phyloP scores from a whole-genome alignment of 2,113 vertebrate genomes.

The Phaethon lepturus region DNA sequence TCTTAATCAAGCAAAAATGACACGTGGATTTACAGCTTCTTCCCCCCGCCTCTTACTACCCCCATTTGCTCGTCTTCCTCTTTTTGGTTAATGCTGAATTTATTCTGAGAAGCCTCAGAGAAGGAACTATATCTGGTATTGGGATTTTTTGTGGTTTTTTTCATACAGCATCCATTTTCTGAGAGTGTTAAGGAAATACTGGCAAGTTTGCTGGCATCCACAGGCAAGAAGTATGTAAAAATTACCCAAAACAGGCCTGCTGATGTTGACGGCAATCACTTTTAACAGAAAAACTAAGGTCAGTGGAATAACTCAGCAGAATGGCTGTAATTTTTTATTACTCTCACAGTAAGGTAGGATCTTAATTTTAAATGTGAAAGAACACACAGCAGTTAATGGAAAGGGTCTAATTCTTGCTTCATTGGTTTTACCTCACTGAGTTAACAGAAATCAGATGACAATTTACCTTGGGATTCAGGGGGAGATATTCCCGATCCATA shows the following conservation, averaged over 20 bases:
- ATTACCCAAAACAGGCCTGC: not conserved
- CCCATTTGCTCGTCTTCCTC: not conserved
- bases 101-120: not conserved
- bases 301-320: constrained; percentile 27
- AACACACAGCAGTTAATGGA: constrained; percentile 30
- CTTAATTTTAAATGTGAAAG: constrained; percentile 40
- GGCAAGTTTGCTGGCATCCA: not conserved
- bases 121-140: not conserved
- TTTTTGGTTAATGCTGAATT: not conserved
- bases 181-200: not conserved
- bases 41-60: not conserved
- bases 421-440: constrained; percentile 31
- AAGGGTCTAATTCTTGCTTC: constrained; percentile 39
- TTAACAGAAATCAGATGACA: constrained; percentile 27
- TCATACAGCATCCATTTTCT: not conserved
- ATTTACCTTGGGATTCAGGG: constrained; percentile 12
- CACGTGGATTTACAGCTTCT: not conserved
- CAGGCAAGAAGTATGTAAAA: not conserved
- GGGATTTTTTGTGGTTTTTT: not conserved
- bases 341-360: not conserved
- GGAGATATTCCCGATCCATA: not conserved
- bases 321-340: not conserved
- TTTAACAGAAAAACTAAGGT: not conserved
- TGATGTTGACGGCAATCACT: not conserved
- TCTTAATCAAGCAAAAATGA: constrained; percentile 50